Conservation (phyloP, 2,113 vertebrate species). For the Pluvialis apricaria region DNA sequence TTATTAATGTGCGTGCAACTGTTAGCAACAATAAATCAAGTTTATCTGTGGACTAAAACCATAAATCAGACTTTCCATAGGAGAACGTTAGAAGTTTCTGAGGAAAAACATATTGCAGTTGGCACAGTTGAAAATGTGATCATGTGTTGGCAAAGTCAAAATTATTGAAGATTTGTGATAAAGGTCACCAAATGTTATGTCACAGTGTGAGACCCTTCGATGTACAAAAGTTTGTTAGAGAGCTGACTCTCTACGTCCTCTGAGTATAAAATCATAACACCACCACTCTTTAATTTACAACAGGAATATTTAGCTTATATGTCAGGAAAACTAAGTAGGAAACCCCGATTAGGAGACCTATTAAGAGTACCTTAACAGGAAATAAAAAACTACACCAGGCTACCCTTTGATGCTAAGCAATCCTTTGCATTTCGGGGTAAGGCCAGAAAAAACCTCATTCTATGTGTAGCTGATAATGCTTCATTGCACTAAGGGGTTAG, state of each 20-base stretch:
- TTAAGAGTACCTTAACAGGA: background rate
- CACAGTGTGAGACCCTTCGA: background rate
- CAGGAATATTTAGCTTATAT: background rate
- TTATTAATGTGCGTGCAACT: background rate
- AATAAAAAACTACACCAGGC: background rate
- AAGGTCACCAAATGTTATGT: background rate
- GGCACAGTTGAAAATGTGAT: background rate
- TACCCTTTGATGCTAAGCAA: background rate
- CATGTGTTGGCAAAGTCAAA: background rate
- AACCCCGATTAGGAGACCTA: background rate
- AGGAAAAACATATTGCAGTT: background rate
- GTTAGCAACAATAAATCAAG: background rate
- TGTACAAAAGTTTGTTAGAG: background rate
- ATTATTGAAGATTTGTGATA: background rate
- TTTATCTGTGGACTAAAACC: background rate
- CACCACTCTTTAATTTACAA: background rate
- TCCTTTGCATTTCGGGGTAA: background rate
- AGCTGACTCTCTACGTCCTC: background rate
- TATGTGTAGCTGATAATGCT: background rate
- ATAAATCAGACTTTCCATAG: background rate
- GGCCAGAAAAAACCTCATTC: background rate
- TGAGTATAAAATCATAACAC: background rate
- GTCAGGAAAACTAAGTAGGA: background rate
- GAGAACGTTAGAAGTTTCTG: background rate
- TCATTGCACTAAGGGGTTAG: background rate